phyloP scores from a whole-genome alignment of 2,797 vertebrate species.

The Chaenodraco wilsoni region DNA sequence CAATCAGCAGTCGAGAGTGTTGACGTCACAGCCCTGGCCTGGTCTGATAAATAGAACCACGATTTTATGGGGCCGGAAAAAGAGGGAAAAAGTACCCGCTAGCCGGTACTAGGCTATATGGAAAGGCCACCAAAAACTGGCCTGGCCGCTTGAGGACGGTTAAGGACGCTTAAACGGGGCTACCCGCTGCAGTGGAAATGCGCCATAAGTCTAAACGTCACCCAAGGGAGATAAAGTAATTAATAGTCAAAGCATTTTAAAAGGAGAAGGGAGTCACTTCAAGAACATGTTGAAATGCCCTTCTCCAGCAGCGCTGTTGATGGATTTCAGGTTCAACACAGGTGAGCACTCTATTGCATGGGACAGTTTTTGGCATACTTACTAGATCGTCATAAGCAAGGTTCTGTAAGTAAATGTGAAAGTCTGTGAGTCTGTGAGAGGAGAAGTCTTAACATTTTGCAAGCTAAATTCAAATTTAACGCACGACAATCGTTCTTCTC shows the following conservation, averaged over 20 bases:
- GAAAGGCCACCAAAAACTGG: no score
- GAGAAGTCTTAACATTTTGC: conserved; percentile 39
- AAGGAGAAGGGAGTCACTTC: conserved; percentile 66
- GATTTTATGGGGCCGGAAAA: no score
- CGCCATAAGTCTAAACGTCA: conserved; percentile 63
- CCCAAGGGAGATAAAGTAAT: conserved; percentile 65
- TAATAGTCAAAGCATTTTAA: conserved; percentile 73
- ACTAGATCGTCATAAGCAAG: conserved; percentile 50
- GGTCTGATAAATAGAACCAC: no score
- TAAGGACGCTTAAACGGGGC: no score
- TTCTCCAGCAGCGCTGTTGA: conserved; percentile 59
- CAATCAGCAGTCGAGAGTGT: no score
- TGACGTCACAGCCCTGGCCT: no score
- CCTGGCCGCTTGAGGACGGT: no score
- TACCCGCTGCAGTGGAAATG: no score
- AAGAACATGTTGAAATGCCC: conserved; percentile 67
- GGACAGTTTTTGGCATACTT: conserved; percentile 66
- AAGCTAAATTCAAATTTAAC: conserved; percentile 46
- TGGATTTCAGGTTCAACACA: conserved; percentile 67
- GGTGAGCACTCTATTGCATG: conserved; percentile 50
- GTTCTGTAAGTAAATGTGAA: conserved; percentile 57
- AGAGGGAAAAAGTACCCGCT: no score
- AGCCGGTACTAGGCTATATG: no score
- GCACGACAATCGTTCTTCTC: no score
- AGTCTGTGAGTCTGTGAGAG: conserved; percentile 7